These are phyloP conservation scores for Rugalucina vietnamica DNA, from an alignment of 2,888 invertebrate genomes.

Conservation along the genomic window DNA sequence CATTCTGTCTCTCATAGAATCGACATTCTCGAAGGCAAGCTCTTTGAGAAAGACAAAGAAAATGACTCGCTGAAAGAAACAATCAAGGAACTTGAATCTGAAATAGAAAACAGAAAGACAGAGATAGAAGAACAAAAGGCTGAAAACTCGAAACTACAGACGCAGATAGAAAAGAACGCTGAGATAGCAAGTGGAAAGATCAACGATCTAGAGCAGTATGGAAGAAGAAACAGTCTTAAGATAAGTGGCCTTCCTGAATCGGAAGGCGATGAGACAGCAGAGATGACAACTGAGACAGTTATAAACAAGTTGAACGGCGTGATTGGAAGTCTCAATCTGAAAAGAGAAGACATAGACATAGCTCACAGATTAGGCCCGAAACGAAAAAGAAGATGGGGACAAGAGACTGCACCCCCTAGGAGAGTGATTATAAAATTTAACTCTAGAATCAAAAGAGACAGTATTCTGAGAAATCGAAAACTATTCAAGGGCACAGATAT, in stretches of 20 bases:
- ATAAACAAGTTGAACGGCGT: background rate
- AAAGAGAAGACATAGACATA: background rate
- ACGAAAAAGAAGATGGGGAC: background rate
- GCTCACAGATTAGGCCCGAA: background rate
- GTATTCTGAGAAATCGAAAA: background rate
- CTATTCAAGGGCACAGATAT: background rate
- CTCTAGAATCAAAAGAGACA: background rate
- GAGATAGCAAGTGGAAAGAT: background rate
- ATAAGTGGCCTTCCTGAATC: background rate
- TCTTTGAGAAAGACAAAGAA: background rate
- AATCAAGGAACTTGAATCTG: background rate
- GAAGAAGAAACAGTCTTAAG: background rate
- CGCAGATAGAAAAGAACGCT: background rate
- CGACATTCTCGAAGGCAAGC: background rate
- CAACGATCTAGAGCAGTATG: background rate
- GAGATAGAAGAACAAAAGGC: background rate
- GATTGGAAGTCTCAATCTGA: background rate
- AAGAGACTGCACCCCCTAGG: background rate
- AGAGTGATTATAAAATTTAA: background rate
- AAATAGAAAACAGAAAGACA: background rate
- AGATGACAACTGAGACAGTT: background rate
- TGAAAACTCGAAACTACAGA: background rate
- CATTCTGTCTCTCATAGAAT: background rate
- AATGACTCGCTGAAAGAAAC: background rate
- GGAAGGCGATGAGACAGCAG: background rate